Conservation (phyloP, 1,140 invertebrate genomes). For the Asobara japonica region DNA sequence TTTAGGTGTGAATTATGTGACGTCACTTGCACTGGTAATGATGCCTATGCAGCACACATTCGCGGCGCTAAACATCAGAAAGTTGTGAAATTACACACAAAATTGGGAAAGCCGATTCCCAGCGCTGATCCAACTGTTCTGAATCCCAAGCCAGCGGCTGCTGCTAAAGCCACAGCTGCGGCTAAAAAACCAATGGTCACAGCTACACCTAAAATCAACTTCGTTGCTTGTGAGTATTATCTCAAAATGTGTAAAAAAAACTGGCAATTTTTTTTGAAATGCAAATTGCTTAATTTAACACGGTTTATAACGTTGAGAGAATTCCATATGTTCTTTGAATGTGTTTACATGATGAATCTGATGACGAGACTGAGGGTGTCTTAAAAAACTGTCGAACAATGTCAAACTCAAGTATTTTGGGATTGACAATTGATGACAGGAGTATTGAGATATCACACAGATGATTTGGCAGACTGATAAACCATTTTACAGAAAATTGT, state of each 20-base stretch:
- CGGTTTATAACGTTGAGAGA: too few relatives aligned
- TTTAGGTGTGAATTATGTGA: conserved; percentile 95
- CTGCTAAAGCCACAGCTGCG: conserved; percentile 57
- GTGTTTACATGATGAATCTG: conserved; percentile 55
- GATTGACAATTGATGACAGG: conserved; percentile 35
- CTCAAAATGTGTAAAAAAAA: too few relatives aligned
- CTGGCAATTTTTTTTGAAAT: conserved; percentile 10
- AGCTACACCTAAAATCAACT: conserved; percentile 87
- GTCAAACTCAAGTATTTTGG: conserved; percentile 55
- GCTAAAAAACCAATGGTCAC: conserved; percentile 69
- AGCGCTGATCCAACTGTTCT: conserved; percentile 91
- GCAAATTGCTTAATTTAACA: background rate
- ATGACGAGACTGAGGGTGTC: conserved; percentile 63
- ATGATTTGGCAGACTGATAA: conserved; percentile 59
- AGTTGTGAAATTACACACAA: conserved; percentile 95
- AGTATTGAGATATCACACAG: conserved; percentile 40
- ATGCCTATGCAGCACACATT: conserved; percentile 98
- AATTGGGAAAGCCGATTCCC: conserved; percentile 97
- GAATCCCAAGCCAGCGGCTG: conserved; percentile 61
- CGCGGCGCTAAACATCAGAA: conserved; percentile 98
- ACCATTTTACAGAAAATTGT: too few relatives aligned
- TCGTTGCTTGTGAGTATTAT: conserved; percentile 80
- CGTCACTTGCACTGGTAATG: conserved; percentile 96
- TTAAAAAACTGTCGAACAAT: conserved; percentile 33
- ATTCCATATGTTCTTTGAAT: too few relatives aligned